Evolutionary conservation across 2,797 vertebrate genomes (phyloP), one percentile per base, ranked within the genome.

Genomic region (Silurus lanzhouensis): DNA sequence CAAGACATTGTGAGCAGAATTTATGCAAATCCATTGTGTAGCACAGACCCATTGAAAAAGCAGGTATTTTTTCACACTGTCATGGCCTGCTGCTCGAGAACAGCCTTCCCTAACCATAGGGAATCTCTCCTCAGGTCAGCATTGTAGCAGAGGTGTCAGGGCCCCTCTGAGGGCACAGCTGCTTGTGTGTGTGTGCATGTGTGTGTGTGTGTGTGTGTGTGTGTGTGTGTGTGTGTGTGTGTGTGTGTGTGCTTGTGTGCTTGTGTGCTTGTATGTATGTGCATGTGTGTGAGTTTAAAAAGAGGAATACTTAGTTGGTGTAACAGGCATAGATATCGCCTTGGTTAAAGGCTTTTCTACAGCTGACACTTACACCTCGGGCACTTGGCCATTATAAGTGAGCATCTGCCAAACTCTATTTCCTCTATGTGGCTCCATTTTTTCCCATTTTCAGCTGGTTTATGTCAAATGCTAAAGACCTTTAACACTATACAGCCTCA

Each of bases 321-420:
- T 94, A 94, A 95, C 94, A 94, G 88, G 93, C 93, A 91, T 92
- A 93, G 94, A 95, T 93, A 93, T 92, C 93, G 75, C 80, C 67
- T 85, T 93, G 94, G 94, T 92, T 92, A 91, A 89, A 85, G 92
- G 89, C 92, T 92, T 92, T 92, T 91, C 92, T 92, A 82, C 87
- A 92, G 91, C 93, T 93, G 93, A 95, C 95, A 95, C 94, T 93
- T 94, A 93, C 60, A 80, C 93, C 95, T 95, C 91, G 92, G 94
- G 94, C 94, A 92, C 92, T 94, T 94, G 93, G 93, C 92, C 89
- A 90, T 94, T 93, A 94, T 94, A 93, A 94, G 93, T 92, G 94
- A 94, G 93, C 91, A 92, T 91, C 93, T 93, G 93, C 94, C 92
- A 92, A 93, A 94, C 92, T 61, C 76, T 60, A 60, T 61, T 78